Percentiles rank a stretch among this genome's conserved stretches.
These are phyloP conservation scores for Camptogramma bilineatum DNA, from an alignment of 2,888 invertebrate species.

Conservation along the genomic window DNA sequence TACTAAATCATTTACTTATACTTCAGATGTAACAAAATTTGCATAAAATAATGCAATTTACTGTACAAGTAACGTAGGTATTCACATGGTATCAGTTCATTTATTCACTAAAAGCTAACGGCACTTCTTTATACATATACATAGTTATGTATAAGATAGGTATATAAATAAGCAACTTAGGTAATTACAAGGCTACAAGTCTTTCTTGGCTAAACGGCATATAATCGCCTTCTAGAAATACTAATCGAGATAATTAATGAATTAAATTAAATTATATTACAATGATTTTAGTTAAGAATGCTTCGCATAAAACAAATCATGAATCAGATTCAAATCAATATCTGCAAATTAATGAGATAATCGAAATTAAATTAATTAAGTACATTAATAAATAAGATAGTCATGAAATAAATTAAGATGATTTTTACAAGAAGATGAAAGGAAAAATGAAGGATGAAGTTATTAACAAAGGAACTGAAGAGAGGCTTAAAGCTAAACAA, in stretches of 20 bases:
- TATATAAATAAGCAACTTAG: constrained; percentile 75
- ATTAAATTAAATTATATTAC: constrained; percentile 51
- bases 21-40: constrained; percentile 65
- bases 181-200: constrained; percentile 71
- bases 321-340: constrained; percentile 54
- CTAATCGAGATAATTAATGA: constrained; percentile 62
- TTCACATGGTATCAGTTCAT: constrained; percentile 75
- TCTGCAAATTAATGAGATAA: constrained; percentile 48
- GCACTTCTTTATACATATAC: constrained; percentile 66
- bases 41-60: constrained; percentile 64
- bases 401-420: constrained; percentile 51
- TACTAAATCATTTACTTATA: constrained; percentile 66
- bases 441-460: constrained; percentile 50
- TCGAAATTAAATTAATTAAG: constrained; percentile 50
- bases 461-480: constrained; percentile 68
- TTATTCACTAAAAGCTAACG: constrained; percentile 66
- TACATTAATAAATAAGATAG: constrained; percentile 62
- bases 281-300: constrained; percentile 51
- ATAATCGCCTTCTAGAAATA: constrained; percentile 70
- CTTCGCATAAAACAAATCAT: constrained; percentile 54
- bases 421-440: constrained; percentile 50
- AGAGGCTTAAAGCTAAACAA: constrained; percentile 74
- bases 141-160: constrained; percentile 57
- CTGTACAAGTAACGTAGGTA: constrained; percentile 58
- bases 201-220: constrained; percentile 78